Base-by-base conservation (phyloP, 2,797 vertebrate genomes). In the Hylomyscus alleni region DNA sequence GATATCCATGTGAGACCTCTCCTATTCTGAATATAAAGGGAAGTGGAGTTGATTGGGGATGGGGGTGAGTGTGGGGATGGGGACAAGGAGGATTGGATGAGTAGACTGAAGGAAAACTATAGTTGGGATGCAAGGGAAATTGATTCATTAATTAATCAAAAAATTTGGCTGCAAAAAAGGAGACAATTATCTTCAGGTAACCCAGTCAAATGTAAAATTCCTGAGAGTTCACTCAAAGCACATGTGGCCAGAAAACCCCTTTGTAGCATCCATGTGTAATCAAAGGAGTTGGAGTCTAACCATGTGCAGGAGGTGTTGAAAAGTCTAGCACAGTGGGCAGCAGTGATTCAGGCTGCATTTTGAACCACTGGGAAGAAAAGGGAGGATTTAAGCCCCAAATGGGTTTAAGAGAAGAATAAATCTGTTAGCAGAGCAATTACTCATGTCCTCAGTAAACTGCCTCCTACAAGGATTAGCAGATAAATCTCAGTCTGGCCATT, bases 391-490 rank as follows among this genome's bases (percentile, higher is more conserved):
- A 97, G 29, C 95, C 78, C 75, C 69, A 97, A 94, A 89, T 95
- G 94, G 73, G 80, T 47, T 87, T 95, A 95, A 93, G 72, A 0
- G 58, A 93, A 97, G 86, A 96, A 91, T 96, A 96, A 97, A 96
- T 98, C 92, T 98, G 94, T 97, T 97, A 97, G 72, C 92, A 94
- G 86, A 96, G 86, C 95, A 97, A 94, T 97, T 96, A 96, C 96
- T 97, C 97, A 95, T 88, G 92, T 97, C 80, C 91, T 97, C 89
- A 52, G 95, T 93, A 93, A 92, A 96, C 92, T 86, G 82, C 93
- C 95, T 94, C 89, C 85, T 97, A 94, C 89, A 95, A 97, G 96
- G 95, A 96, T 97, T 96, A 97, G 94, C 94, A 92, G 95, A 97
- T 96, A 97, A 97, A 94, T 95, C 96, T 96, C 73, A 65, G 93